phyloP scores from a whole-genome alignment of 2,113 vertebrate genomes.

The Ellobius talpinus region DNA sequence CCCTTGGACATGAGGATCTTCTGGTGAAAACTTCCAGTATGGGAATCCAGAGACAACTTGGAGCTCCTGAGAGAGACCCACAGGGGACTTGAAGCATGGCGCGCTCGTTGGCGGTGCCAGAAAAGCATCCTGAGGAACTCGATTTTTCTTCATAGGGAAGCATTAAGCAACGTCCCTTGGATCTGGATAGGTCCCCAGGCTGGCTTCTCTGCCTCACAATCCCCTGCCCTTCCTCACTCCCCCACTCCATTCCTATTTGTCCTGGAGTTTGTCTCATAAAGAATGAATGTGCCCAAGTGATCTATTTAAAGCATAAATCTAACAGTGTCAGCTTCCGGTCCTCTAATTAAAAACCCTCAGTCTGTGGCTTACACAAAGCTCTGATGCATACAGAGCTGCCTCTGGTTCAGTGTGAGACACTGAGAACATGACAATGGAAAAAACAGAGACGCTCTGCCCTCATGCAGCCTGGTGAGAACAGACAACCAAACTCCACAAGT shows the following conservation, averaged over 20 bases:
- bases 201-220: background rate
- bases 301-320: background rate
- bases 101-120: background rate
- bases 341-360: background rate
- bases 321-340: background rate
- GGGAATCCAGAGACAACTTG: background rate
- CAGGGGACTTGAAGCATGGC: background rate
- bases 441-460: background rate
- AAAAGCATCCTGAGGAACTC: background rate
- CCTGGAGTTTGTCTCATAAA: background rate
- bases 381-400: background rate
- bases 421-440: background rate
- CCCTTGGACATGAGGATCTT: accelerated
- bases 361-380: background rate
- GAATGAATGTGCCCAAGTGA: background rate
- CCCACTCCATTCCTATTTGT: background rate
- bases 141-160: background rate
- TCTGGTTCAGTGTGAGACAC: background rate
- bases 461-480: background rate
- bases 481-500: background rate
- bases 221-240: background rate
- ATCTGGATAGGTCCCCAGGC: background rate
- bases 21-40: too few species aligned
- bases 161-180: background rate
- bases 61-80: background rate